Conservation (phyloP, 92 coral and sea anemone species). For the Epizoanthus stellaris region DNA sequence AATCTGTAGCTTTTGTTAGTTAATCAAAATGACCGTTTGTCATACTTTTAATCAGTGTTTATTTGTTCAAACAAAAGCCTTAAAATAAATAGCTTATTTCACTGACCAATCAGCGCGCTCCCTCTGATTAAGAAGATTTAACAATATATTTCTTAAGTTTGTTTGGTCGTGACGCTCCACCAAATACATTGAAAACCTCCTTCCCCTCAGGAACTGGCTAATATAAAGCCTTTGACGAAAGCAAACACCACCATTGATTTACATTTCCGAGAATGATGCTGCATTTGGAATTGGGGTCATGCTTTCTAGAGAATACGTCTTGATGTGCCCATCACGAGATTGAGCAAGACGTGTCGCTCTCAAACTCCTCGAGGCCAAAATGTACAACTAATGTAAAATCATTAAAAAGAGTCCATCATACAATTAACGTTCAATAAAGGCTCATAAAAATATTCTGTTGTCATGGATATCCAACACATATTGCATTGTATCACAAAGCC, state of each 20-base stretch:
- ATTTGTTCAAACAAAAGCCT: constrained; percentile 87
- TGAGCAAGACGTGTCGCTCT: constrained; percentile 13
- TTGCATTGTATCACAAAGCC: constrained; percentile 64
- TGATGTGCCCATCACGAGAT: constrained; percentile 13
- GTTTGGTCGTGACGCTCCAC: constrained; percentile 49
- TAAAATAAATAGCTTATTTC: constrained; percentile 86
- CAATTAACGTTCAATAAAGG: constrained; percentile 79
- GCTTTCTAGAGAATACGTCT: constrained; percentile 34
- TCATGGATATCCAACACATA: constrained; percentile 72
- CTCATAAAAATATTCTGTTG: constrained; percentile 77
- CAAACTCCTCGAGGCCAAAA: constrained; percentile 39
- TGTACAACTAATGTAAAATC: constrained; percentile 54
- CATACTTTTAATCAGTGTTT: constrained; percentile 99
- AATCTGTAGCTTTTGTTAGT: constrained; percentile 88
- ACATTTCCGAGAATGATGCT: not conserved
- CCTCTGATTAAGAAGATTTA: constrained; percentile 78
- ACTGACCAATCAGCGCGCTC: constrained; percentile 77
- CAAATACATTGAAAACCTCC: constrained; percentile 10
- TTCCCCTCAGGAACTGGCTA: constrained; percentile 19
- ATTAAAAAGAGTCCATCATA: constrained; percentile 69
- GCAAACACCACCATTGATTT: not conserved
- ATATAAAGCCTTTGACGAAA: constrained; percentile 8
- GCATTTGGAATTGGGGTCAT: constrained; percentile 45
- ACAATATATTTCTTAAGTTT: constrained; percentile 77
- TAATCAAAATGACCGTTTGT: constrained; percentile 98